Conservation (phyloP, 2,888 invertebrate species). For the Lepidochitona cinerea region DNA sequence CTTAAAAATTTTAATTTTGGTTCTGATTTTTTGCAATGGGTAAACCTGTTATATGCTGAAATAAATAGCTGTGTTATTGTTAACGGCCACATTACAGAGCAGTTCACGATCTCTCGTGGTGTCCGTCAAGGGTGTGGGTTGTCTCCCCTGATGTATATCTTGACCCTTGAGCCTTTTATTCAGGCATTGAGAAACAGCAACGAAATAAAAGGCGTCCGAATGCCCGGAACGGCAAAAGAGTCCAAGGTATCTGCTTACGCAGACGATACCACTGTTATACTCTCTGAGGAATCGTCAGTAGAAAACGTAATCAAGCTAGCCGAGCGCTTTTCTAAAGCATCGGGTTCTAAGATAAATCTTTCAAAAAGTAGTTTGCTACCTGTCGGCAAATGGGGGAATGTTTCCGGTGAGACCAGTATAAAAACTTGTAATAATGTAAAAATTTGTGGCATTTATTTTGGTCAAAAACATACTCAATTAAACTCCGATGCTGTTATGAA, state of each 20-base stretch:
- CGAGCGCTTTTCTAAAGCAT: constrained; percentile 10
- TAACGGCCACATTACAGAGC: not conserved
- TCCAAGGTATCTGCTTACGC: constrained; percentile 16
- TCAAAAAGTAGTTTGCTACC: constrained; percentile 23
- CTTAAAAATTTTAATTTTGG: constrained; percentile 34
- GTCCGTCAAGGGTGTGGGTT: constrained; percentile 5
- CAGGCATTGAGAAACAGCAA: not conserved
- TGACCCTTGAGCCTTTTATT: not conserved
- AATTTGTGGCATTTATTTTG: not conserved
- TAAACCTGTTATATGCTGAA: too few relatives aligned
- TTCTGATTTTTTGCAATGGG: too few relatives aligned
- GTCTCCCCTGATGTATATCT: not conserved
- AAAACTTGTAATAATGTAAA: not conserved
- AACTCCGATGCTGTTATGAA: not conserved
- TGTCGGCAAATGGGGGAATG: not conserved
- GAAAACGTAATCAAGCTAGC: not conserved
- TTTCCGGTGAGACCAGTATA: not conserved
- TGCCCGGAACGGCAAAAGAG: constrained; percentile 12
- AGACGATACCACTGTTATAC: constrained; percentile 14
- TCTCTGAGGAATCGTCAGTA: constrained; percentile 9
- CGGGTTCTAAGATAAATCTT: constrained; percentile 28
- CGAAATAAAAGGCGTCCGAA: constrained; percentile 16
- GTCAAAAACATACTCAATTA: not conserved
- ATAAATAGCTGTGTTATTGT: not conserved
- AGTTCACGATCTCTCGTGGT: constrained; percentile 3